Evolutionary conservation across 2,113 vertebrate species (phyloP).

Genomic region (Urocynchramus pylzowi): DNA sequence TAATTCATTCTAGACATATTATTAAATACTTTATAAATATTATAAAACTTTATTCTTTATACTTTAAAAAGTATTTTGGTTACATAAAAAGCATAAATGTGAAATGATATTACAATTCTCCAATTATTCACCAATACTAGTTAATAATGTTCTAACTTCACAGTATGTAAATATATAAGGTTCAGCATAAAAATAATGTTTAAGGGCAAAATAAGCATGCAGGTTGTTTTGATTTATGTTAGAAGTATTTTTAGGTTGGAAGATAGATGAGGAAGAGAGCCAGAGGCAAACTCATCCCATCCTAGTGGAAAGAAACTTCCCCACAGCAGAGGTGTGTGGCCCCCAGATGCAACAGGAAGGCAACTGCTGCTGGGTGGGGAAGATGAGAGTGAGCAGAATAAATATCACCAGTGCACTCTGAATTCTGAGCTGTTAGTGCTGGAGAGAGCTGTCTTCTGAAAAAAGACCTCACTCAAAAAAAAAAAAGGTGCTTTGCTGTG

Average conservation of each 20-base stretch:
- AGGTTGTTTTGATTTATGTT: background rate
- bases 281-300: background rate
- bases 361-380: background rate
- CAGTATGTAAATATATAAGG: background rate
- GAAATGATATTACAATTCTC: background rate
- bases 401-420: fast-evolving
- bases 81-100: background rate
- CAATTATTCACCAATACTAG: background rate
- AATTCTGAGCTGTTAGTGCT: background rate
- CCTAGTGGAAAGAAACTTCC: background rate
- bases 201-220: background rate
- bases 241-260: background rate
- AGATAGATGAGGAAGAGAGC: background rate
- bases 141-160: background rate
- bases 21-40: too few relatives aligned
- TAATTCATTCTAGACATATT: background rate
- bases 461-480: too few relatives aligned
- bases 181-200: background rate
- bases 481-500: background rate
- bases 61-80: background rate
- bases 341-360: background rate
- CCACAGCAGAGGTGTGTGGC: background rate
- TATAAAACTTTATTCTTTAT: too few relatives aligned
- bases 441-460: background rate
- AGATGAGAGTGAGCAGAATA: background rate